Evolutionary conservation across 53 echinoderm and acorn worm genomes (phyloP).

Genomic region (Mesocentrotus franciscanus): DNA sequence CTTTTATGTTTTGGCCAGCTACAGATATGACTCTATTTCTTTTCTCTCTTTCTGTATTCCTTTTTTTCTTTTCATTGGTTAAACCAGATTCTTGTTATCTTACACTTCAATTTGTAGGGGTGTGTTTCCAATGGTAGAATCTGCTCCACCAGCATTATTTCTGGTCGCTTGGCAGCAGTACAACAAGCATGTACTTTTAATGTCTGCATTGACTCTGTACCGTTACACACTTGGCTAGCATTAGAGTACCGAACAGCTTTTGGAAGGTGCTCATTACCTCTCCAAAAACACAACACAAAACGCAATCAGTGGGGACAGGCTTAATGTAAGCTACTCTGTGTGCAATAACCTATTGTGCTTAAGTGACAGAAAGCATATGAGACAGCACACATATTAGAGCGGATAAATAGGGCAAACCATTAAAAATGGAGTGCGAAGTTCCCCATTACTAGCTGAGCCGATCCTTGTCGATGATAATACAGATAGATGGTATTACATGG

Average conservation of each 20-base stretch:
- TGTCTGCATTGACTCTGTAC: neutral
- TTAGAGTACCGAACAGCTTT: neutral
- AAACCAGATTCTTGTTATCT: neutral
- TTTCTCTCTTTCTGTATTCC: neutral
- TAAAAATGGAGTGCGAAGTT: slow-evolving; percentile 61
- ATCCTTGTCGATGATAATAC: slow-evolving; percentile 39
- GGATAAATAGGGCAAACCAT: slow-evolving; percentile 62
- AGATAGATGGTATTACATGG: slow-evolving; percentile 61
- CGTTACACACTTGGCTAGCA: neutral
- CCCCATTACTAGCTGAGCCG: slow-evolving; percentile 32
- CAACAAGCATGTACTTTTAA: neutral
- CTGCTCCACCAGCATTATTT: neutral
- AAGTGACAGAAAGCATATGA: slow-evolving; percentile 49
- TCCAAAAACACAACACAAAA: neutral
- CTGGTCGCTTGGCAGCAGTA: neutral
- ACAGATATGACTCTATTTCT: neutral
- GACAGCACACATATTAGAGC: slow-evolving; percentile 56
- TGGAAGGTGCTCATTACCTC: neutral
- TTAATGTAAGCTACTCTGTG: slow-evolving; percentile 39
- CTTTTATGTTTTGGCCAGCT: neutral
- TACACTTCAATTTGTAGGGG: neutral
- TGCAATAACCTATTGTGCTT: slow-evolving; percentile 47
- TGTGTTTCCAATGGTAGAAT: neutral
- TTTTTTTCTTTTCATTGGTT: neutral
- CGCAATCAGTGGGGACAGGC: neutral